These are phyloP conservation scores for Limnephilus lunatus DNA, from an alignment of 2,888 invertebrate genomes.

Conservation along the genomic window DNA sequence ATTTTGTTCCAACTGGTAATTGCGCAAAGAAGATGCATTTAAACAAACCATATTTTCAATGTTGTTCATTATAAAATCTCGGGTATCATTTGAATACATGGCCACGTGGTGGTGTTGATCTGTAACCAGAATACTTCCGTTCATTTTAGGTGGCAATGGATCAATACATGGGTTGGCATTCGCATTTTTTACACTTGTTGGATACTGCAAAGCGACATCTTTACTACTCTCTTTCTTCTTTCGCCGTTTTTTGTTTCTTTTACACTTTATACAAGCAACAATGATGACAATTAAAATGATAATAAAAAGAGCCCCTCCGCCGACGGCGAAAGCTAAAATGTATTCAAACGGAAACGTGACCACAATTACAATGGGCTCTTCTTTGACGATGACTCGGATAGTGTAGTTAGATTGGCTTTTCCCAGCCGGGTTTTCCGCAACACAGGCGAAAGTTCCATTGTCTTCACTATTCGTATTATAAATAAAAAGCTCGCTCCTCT, in stretches of 20 bases:
- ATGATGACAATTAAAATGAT: conserved; percentile 82
- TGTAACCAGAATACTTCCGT: conserved; percentile 77
- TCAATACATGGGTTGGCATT: conserved; percentile 71
- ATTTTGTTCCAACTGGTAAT: conserved; percentile 81
- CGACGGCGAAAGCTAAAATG: conserved; percentile 82
- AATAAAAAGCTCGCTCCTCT: conserved; percentile 87
- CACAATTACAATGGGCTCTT: conserved; percentile 83
- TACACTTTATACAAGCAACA: conserved; percentile 79
- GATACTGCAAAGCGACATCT: conserved; percentile 79
- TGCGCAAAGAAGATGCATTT: conserved; percentile 77
- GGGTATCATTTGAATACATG: conserved; percentile 74
- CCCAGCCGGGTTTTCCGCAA: conserved; percentile 92
- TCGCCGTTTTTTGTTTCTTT: conserved; percentile 74
- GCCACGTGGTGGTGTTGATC: conserved; percentile 79
- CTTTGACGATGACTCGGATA: conserved; percentile 84
- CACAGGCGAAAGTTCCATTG: conserved; percentile 91
- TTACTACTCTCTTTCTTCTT: conserved; percentile 80
- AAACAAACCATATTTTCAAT: conserved; percentile 75
- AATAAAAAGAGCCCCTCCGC: conserved; percentile 81
- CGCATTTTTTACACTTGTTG: conserved; percentile 74
- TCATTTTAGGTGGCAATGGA: conserved; percentile 76
- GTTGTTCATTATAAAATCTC: conserved; percentile 70
- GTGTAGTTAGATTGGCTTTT: conserved; percentile 88
- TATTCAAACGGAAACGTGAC: conserved; percentile 84
- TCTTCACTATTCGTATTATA: conserved; percentile 87